Evolutionary conservation across 1,140 invertebrate genomes (phyloP).

Genomic region (Brachionus calyciflorus): DNA sequence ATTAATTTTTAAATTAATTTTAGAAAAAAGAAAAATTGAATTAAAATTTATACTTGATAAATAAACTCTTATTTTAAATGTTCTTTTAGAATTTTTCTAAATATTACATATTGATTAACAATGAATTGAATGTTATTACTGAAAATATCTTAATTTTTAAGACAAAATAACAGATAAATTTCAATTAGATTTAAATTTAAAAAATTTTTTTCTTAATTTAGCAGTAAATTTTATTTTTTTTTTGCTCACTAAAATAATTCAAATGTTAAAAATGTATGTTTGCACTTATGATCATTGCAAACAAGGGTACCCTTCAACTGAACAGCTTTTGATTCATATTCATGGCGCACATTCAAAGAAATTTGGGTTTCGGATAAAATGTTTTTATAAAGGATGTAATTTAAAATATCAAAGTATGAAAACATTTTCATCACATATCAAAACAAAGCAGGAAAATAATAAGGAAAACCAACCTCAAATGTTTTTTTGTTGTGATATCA

Average conservation of each 20-base stretch:
- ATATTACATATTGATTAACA: background rate
- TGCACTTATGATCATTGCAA: background rate
- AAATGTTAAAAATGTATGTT: background rate
- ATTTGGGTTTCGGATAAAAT: background rate
- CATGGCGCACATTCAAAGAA: background rate
- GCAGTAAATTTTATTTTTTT: too few relatives aligned
- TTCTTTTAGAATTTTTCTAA: background rate
- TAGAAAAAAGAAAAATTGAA: background rate
- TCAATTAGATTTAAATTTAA: too few relatives aligned
- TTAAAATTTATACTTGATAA: background rate
- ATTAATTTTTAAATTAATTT: too few relatives aligned
- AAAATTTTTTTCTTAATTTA: too few relatives aligned
- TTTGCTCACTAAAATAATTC: background rate
- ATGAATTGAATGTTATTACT: background rate
- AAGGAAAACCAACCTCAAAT: too few relatives aligned
- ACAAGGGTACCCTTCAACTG: background rate
- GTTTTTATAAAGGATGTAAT: background rate
- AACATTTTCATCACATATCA: background rate
- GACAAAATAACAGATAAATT: background rate
- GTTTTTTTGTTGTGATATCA: too few relatives aligned
- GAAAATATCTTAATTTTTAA: background rate
- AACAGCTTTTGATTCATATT: background rate
- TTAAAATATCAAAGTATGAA: background rate
- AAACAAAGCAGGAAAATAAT: background rate
- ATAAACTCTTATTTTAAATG: background rate